Conservation (phyloP, 2,888 invertebrate species). For the Candidula unifasciata region DNA sequence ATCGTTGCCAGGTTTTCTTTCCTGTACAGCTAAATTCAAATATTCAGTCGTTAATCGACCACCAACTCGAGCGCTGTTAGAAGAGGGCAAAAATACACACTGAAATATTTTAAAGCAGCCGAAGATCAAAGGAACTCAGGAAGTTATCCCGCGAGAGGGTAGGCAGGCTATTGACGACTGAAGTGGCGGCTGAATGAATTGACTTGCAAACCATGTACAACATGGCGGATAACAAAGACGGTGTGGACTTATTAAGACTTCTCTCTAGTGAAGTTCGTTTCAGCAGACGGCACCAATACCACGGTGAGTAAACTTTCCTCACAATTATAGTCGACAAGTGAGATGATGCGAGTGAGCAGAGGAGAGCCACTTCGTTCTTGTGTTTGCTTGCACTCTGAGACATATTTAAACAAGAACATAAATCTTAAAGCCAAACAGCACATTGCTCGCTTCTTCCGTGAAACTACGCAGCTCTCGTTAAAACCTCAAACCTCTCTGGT, state of each 20-base stretch:
- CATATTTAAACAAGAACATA: constrained; percentile 24
- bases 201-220: constrained; percentile 9
- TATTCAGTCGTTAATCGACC: too few species aligned
- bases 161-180: neutral
- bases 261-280: neutral
- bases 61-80: too few species aligned
- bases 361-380: neutral
- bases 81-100: too few species aligned
- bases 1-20: too few species aligned
- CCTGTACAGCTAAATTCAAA: too few species aligned
- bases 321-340: neutral
- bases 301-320: constrained; percentile 14
- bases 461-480: too few species aligned
- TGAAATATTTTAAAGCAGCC: neutral
- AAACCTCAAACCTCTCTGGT: neutral
- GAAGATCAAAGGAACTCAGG: neutral
- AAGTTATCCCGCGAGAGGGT: neutral
- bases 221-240: neutral
- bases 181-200: constrained; percentile 1
- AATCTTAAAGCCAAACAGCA: constrained; percentile 21
- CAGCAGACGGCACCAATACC: neutral
- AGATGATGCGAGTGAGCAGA: neutral
- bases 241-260: constrained; percentile 2
- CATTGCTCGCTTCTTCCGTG: neutral
- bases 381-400: constrained; percentile 22